Conservation (phyloP, 2,797 vertebrate genomes). For the Sandelia bainsii region DNA sequence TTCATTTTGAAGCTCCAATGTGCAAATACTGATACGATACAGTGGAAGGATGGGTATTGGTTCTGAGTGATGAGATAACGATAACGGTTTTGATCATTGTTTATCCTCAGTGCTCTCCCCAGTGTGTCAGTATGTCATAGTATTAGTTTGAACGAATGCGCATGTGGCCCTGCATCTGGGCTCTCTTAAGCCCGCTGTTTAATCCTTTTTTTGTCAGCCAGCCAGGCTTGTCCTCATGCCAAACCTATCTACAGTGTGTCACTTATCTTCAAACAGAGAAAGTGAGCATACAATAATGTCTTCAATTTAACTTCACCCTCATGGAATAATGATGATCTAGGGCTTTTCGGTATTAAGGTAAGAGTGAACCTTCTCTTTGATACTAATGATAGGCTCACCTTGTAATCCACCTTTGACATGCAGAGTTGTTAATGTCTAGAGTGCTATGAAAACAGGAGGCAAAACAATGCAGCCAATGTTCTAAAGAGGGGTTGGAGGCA, state of each 20-base stretch:
- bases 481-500: conserved; percentile 7
- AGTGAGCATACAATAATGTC: conserved; percentile 40
- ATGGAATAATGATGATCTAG: conserved; percentile 28
- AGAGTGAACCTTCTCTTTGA: conserved; percentile 34
- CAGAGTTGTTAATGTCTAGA: conserved; percentile 1
- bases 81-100: conserved; percentile 41
- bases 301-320: conserved; percentile 17
- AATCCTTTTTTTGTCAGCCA: conserved; percentile 74
- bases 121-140: conserved; percentile 66
- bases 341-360: conserved; percentile 60
- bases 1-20: not conserved
- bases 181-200: conserved; percentile 81
- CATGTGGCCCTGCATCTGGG: conserved; percentile 78
- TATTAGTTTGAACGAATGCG: conserved; percentile 67
- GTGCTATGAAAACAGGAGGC: not conserved
- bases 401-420: conserved; percentile 4
- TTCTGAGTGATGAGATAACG: conserved; percentile 26
- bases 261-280: conserved; percentile 63
- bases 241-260: conserved; percentile 56
- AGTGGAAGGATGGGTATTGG: conserved; percentile 5
- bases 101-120: conserved; percentile 22
- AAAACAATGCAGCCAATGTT: conserved; percentile 18
- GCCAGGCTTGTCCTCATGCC: conserved; percentile 62
- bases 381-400: not conserved
- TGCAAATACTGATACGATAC: conserved; percentile 5